Conservation (phyloP, 1,140 invertebrate species). For the Ceratoteleas bidentatus region DNA sequence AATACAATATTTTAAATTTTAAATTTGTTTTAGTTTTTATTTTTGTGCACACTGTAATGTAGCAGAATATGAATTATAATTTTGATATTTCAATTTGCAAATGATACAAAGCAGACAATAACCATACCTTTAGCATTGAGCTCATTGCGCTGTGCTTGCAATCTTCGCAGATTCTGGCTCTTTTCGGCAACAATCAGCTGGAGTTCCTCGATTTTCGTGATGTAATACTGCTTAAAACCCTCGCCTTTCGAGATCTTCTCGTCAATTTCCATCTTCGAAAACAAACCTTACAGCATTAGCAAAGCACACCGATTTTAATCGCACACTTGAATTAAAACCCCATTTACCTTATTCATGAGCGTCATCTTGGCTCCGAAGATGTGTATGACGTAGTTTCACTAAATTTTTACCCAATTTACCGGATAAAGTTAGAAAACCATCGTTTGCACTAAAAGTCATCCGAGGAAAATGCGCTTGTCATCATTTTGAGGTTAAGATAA, state of each 20-base stretch:
- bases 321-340: constrained; percentile 22
- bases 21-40: no score
- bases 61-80: neutral
- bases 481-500: constrained; percentile 53
- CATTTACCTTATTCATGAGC: constrained; percentile 75
- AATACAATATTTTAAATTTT: no score
- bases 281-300: constrained; percentile 31
- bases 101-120: constrained; percentile 27
- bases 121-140: constrained; percentile 97
- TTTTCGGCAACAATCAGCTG: constrained; percentile 98
- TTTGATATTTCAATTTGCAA: neutral
- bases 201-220: constrained; percentile 98
- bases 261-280: constrained; percentile 93
- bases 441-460: constrained; percentile 5
- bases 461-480: constrained; percentile 54
- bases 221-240: constrained; percentile 96
- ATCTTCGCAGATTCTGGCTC: constrained; percentile 96
- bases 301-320: constrained; percentile 5
- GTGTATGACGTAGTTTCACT: constrained; percentile 6
- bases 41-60: no score
- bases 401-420: constrained; percentile 15
- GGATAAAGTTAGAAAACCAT: constrained; percentile 32
- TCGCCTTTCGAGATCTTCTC: constrained; percentile 87
- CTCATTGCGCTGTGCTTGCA: constrained; percentile 99
- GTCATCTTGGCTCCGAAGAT: constrained; percentile 71